These are phyloP conservation scores for Himalopsyche japonica DNA, from an alignment of 2,888 invertebrate genomes.

Conservation along the genomic window DNA sequence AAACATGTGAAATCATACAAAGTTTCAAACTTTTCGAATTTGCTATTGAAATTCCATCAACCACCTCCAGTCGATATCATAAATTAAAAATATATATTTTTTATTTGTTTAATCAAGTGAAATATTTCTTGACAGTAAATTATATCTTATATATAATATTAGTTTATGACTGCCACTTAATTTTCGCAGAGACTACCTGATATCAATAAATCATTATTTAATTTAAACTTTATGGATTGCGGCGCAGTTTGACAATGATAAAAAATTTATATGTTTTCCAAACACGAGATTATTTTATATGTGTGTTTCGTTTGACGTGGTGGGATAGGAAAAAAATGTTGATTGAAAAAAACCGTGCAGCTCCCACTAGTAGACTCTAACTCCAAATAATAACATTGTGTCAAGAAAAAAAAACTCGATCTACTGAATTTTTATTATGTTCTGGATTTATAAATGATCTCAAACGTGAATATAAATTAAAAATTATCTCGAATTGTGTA, in stretches of 20 bases:
- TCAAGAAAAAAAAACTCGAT: not conserved
- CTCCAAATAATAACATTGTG: not conserved
- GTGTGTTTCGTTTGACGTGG: not conserved
- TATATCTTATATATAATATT: too few relatives aligned
- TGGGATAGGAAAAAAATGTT: not conserved
- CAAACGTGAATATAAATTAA: conserved; percentile 40
- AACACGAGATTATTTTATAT: not conserved
- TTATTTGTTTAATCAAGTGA: too few relatives aligned
- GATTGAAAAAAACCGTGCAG: not conserved
- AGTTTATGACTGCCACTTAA: not conserved
- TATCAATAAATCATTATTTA: not conserved
- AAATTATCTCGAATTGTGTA: conserved; percentile 38
- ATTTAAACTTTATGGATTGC: not conserved
- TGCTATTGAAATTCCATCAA: too few relatives aligned
- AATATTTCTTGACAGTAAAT: too few relatives aligned
- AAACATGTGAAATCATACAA: too few relatives aligned
- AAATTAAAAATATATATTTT: too few relatives aligned
- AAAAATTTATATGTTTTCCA: not conserved
- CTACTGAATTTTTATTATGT: not conserved
- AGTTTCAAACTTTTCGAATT: too few relatives aligned
- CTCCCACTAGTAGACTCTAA: not conserved
- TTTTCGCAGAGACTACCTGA: not conserved
- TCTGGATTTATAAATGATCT: conserved; percentile 10
- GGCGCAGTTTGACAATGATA: not conserved
- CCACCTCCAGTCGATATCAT: too few relatives aligned